Percentiles rank a stretch among this genome's conserved stretches.
phyloP scores from a whole-genome alignment of 64 coral and sea anemone genomes.

The Montipora efflorescens region DNA sequence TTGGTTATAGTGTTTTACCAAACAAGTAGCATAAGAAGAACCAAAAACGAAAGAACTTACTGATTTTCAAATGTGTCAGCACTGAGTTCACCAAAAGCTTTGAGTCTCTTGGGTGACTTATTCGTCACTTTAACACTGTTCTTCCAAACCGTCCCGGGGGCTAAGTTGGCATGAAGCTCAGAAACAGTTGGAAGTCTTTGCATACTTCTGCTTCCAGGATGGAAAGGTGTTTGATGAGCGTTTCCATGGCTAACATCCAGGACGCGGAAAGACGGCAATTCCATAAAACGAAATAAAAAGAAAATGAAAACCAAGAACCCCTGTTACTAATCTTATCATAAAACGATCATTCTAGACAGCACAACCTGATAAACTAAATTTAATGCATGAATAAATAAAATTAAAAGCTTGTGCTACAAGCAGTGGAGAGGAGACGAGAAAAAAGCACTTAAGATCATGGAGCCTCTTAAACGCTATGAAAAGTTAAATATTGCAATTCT shows the following conservation, averaged over 20 bases:
- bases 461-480: too few species aligned
- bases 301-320: neutral
- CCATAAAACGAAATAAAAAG: constrained; percentile 39
- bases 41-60: constrained; percentile 41
- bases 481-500: too few species aligned
- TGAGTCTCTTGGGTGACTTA: constrained; percentile 94
- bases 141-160: constrained; percentile 92
- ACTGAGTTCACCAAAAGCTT: constrained; percentile 94
- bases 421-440: too few species aligned
- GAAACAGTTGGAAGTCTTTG: constrained; percentile 95
- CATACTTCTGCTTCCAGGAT: constrained; percentile 85
- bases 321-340: too few species aligned
- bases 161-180: constrained; percentile 96
- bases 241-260: constrained; percentile 99
- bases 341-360: too few species aligned
- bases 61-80: constrained; percentile 73
- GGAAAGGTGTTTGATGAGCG: constrained; percentile 77
- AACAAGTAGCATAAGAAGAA: too few species aligned
- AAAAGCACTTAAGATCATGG: too few species aligned
- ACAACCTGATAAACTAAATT: too few species aligned
- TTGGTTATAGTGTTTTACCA: too few species aligned
- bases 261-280: constrained; percentile 89
- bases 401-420: too few species aligned
- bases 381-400: too few species aligned
- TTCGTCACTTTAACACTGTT: constrained; percentile 99